phyloP scores from a whole-genome alignment of 2,888 invertebrate genomes.

The Spatulosminthurus flaviceps region DNA sequence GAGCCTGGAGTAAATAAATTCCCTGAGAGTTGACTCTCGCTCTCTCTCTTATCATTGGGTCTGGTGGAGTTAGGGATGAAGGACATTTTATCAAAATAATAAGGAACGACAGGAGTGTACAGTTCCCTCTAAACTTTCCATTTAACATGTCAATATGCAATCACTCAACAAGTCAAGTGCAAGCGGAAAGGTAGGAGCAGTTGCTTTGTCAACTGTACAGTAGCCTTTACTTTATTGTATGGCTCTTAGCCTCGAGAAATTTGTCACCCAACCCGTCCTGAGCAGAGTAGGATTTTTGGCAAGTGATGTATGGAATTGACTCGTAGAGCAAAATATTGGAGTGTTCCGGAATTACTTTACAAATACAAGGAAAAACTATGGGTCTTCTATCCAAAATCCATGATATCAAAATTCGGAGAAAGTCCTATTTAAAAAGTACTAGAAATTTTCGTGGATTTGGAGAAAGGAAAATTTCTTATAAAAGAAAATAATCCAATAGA shows the following conservation, averaged over 20 bases:
- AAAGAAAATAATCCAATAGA: too few species aligned
- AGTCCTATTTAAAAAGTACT: too few species aligned
- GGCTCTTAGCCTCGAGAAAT: neutral
- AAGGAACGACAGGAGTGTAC: neutral
- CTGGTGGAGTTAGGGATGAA: neutral
- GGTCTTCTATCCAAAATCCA: too few species aligned
- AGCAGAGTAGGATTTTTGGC: neutral
- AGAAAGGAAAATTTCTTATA: too few species aligned
- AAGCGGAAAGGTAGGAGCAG: neutral
- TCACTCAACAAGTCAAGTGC: conserved; percentile 1
- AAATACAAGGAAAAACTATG: too few species aligned
- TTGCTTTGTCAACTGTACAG: neutral
- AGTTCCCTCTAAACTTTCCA: neutral
- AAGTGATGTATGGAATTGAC: neutral
- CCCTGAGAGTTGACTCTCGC: too few species aligned
- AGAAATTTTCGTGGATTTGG: too few species aligned
- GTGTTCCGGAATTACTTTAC: neutral
- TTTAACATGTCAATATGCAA: conserved; percentile 9
- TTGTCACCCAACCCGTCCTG: neutral
- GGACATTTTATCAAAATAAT: neutral
- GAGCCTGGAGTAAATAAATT: conserved; percentile 37
- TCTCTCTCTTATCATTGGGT: too few species aligned
- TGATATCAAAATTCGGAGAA: too few species aligned
- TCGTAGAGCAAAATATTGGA: neutral
- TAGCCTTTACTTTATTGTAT: neutral